These are phyloP conservation scores for Epizoanthus illoricatus DNA, from an alignment of 92 coral and sea anemone genomes.

Conservation along the genomic window DNA sequence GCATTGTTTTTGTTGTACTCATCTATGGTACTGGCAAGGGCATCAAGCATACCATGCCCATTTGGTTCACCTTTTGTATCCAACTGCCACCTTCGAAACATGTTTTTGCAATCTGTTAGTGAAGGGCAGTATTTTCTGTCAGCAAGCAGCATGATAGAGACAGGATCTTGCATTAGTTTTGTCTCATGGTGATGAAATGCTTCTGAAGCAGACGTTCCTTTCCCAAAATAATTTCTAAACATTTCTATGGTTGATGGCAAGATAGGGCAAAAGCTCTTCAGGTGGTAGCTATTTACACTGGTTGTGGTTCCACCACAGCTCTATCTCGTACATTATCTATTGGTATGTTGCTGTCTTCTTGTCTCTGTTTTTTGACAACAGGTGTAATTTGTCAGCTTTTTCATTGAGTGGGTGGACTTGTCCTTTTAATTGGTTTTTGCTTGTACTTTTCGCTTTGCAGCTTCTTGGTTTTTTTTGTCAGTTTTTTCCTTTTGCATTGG, in stretches of 20 bases:
- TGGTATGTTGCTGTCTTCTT: conserved; percentile 45
- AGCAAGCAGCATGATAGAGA: conserved; percentile 49
- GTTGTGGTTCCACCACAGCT: conserved; percentile 55
- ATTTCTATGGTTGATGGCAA: conserved; percentile 41
- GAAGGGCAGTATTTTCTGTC: conserved; percentile 59
- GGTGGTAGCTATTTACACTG: conserved; percentile 46
- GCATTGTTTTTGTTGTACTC: conserved; percentile 51
- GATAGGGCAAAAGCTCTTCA: conserved; percentile 30
- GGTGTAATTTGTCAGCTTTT: conserved; percentile 28
- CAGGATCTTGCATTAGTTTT: conserved; percentile 50
- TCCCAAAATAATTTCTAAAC: conserved; percentile 37
- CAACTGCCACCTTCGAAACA: conserved; percentile 48
- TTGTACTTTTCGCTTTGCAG: conserved; percentile 18
- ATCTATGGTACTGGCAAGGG: conserved; percentile 27
- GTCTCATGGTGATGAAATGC: conserved; percentile 59
- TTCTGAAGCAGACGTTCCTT: conserved; percentile 59
- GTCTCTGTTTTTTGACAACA: conserved; percentile 47
- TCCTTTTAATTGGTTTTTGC: conserved; percentile 29
- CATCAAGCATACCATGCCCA: conserved; percentile 58
- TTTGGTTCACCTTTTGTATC: conserved; percentile 50
- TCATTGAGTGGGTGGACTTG: conserved; percentile 35
- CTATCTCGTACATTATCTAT: conserved; percentile 45
- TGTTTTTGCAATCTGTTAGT: conserved; percentile 46
- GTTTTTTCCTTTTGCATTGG: conserved; percentile 48
- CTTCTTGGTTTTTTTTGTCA: conserved; percentile 44